These are phyloP conservation scores for Anthoscopus minutus DNA, from an alignment of 2,113 vertebrate species.

Conservation along the genomic window DNA sequence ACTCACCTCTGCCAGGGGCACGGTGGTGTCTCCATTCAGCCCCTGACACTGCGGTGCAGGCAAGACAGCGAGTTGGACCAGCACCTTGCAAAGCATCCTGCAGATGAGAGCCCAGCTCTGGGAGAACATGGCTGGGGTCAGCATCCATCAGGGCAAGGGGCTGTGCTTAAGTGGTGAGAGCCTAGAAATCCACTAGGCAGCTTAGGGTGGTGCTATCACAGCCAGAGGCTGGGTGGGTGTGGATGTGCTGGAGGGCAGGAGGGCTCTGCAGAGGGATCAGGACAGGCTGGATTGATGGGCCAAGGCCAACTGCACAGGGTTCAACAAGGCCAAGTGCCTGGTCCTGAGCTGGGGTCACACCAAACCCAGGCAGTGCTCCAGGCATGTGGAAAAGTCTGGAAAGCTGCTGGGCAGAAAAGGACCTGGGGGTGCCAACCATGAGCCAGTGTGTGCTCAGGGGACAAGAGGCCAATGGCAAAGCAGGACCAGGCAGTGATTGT, in stretches of 20 bases:
- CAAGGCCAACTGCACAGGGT: background rate
- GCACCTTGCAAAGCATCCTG: background rate
- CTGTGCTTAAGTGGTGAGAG: background rate
- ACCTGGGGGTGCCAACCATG: background rate
- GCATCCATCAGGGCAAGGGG: background rate
- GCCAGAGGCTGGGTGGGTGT: too few species aligned
- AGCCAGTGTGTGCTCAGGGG: background rate
- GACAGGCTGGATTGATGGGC: background rate
- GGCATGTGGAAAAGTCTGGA: background rate
- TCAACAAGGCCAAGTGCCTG: background rate
- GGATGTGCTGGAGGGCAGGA: background rate
- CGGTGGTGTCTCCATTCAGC: accelerated
- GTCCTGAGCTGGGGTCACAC: background rate
- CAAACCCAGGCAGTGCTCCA: background rate
- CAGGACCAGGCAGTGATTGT: background rate
- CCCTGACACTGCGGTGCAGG: accelerated
- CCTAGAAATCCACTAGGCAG: background rate
- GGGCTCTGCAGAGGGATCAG: background rate
- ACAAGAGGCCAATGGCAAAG: background rate
- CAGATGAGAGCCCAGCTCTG: background rate
- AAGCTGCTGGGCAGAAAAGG: background rate
- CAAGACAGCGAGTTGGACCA: background rate
- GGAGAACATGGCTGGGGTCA: background rate
- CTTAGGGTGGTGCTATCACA: background rate
- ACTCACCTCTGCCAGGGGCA: background rate